These are phyloP conservation scores for Steromphala cineraria DNA, from an alignment of 2,888 invertebrate species.

Conservation along the genomic window DNA sequence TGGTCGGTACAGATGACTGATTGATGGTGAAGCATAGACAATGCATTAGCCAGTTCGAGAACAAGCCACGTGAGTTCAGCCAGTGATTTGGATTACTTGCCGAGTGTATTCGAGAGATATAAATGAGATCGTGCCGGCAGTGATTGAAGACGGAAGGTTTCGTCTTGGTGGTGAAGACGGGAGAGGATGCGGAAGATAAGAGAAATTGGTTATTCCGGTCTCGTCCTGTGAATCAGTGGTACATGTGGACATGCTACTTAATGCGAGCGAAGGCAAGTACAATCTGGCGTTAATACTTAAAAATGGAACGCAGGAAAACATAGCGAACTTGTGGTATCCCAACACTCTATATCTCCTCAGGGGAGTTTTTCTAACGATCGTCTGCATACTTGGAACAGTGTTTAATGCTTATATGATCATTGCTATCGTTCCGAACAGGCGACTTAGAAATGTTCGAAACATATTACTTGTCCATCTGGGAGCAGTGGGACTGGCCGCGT, in stretches of 20 bases:
- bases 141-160: not conserved
- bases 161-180: not conserved
- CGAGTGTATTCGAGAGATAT: not conserved
- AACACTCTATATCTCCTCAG: constrained; percentile 28
- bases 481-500: constrained; percentile 46
- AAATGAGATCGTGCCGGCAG: not conserved
- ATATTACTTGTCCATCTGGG: constrained; percentile 60
- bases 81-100: not conserved
- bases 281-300: not conserved
- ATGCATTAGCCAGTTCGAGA: not conserved
- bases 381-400: constrained; percentile 46
- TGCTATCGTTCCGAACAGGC: constrained; percentile 56
- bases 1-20: not conserved
- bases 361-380: constrained; percentile 50
- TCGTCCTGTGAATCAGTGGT: not conserved
- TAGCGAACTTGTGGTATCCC: constrained; percentile 23
- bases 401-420: constrained; percentile 59
- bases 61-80: not conserved
- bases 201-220: not conserved
- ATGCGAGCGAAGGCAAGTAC: not conserved
- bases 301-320: not conserved
- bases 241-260: constrained; percentile 13
- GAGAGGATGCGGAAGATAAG: constrained; percentile 2
- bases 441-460: constrained; percentile 57
- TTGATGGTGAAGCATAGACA: not conserved